Percentiles rank a stretch among this genome's conserved stretches.
These are phyloP conservation scores for Magallana angulata DNA, from an alignment of 1,140 invertebrate genomes.

Conservation along the genomic window DNA sequence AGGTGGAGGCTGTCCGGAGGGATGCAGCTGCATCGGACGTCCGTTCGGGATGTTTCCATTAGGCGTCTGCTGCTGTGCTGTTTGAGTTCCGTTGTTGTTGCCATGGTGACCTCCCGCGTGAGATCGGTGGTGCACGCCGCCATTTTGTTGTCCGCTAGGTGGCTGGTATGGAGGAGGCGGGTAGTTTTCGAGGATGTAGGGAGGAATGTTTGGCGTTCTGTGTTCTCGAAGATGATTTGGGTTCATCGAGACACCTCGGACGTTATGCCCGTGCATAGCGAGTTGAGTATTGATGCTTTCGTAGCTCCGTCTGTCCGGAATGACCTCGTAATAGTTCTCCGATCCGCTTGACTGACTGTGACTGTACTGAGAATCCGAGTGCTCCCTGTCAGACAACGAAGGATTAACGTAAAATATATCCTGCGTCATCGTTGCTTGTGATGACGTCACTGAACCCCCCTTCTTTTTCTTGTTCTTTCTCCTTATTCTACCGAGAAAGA, in stretches of 20 bases:
- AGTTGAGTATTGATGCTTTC: slow-evolving; percentile 75
- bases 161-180: slow-evolving; percentile 75
- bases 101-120: slow-evolving; percentile 48
- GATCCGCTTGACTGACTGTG: slow-evolving; percentile 73
- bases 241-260: slow-evolving; percentile 56
- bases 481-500: slow-evolving; percentile 65
- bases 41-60: slow-evolving; percentile 56
- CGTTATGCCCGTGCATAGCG: slow-evolving; percentile 59
- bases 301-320: slow-evolving; percentile 75
- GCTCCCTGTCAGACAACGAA: slow-evolving; percentile 73
- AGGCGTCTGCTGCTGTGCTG: background rate
- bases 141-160: slow-evolving; percentile 55
- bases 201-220: slow-evolving; percentile 59
- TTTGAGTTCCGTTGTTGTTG: slow-evolving; percentile 27
- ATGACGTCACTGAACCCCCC: slow-evolving; percentile 74
- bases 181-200: slow-evolving; percentile 73
- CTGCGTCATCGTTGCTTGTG: slow-evolving; percentile 77
- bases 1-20: slow-evolving; percentile 13
- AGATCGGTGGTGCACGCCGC: slow-evolving; percentile 40
- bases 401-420: slow-evolving; percentile 78
- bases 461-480: slow-evolving; percentile 68
- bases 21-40: slow-evolving; percentile 48
- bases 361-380: slow-evolving; percentile 67
- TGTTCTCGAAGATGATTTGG: slow-evolving; percentile 49
- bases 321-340: slow-evolving; percentile 77